Conservation (phyloP, 2,888 invertebrate species). For the Iselma pallidipennis region DNA sequence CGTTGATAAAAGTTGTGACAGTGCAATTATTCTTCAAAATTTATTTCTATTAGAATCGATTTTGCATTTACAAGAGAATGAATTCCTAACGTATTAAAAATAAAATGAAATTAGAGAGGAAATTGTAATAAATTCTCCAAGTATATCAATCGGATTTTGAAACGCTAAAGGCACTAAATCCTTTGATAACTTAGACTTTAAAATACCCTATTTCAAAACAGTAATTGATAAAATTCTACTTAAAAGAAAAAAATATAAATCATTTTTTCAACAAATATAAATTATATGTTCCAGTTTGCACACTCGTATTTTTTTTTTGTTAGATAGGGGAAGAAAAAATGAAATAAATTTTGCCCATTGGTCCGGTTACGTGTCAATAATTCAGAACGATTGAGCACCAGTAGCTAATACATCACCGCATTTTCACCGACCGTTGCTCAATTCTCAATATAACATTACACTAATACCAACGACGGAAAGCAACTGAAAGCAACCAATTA, state of each 20-base stretch:
- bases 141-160: too few species aligned
- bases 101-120: too few species aligned
- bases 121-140: too few species aligned
- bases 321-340: conserved; percentile 7
- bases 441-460: not conserved
- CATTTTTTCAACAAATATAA: conserved; percentile 7
- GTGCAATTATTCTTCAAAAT: too few species aligned
- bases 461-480: conserved; percentile 10
- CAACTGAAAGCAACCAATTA: conserved; percentile 29
- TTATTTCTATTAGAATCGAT: too few species aligned
- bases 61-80: too few species aligned
- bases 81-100: too few species aligned
- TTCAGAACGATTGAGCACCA: conserved; percentile 25
- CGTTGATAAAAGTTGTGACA: too few species aligned
- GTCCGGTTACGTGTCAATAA: conserved; percentile 24
- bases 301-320: conserved; percentile 9
- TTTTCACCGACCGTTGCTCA: conserved; percentile 11
- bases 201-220: too few species aligned
- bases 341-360: conserved; percentile 15
- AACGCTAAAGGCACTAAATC: too few species aligned
- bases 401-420: conserved; percentile 26
- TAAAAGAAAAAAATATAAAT: not conserved
- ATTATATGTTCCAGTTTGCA: conserved; percentile 16
- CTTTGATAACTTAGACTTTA: not conserved
- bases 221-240: not conserved